Evolutionary conservation across 2,888 invertebrate species (phyloP).

Genomic region (Tuta absoluta): DNA sequence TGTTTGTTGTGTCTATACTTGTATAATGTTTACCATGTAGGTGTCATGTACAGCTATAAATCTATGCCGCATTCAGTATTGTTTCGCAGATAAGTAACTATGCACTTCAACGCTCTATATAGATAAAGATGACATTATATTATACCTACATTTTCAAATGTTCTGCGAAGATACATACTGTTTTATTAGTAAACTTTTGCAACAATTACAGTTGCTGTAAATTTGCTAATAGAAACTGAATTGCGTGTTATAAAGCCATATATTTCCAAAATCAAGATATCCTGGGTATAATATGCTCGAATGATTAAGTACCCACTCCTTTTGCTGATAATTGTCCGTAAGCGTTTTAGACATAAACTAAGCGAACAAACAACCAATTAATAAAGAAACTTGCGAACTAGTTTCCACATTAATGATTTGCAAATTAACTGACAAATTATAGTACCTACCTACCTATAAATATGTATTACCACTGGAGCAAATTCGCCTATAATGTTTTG

Average conservation of each 20-base stretch:
- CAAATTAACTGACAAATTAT: slow-evolving; percentile 8
- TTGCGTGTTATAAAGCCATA: slow-evolving; percentile 21
- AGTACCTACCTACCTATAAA: neutral
- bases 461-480: neutral
- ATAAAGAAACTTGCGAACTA: slow-evolving; percentile 11
- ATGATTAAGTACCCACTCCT: neutral
- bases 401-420: slow-evolving; percentile 6
- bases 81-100: slow-evolving; percentile 12
- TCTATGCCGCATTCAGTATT: slow-evolving; percentile 14
- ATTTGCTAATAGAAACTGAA: neutral
- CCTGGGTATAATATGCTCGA: neutral
- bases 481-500: slow-evolving; percentile 1
- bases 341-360: neutral
- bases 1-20: slow-evolving; percentile 50
- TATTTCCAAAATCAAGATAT: slow-evolving; percentile 1
- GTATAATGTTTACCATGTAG: slow-evolving; percentile 16
- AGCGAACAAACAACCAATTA: slow-evolving; percentile 1
- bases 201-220: neutral
- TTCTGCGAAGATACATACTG: neutral
- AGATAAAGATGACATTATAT: neutral
- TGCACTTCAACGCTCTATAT: neutral
- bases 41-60: slow-evolving; percentile 26
- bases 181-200: neutral
- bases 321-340: neutral
- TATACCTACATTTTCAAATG: neutral